These are phyloP conservation scores for Trichonephila clavata DNA, from an alignment of 1,140 invertebrate species.

Conservation along the genomic window DNA sequence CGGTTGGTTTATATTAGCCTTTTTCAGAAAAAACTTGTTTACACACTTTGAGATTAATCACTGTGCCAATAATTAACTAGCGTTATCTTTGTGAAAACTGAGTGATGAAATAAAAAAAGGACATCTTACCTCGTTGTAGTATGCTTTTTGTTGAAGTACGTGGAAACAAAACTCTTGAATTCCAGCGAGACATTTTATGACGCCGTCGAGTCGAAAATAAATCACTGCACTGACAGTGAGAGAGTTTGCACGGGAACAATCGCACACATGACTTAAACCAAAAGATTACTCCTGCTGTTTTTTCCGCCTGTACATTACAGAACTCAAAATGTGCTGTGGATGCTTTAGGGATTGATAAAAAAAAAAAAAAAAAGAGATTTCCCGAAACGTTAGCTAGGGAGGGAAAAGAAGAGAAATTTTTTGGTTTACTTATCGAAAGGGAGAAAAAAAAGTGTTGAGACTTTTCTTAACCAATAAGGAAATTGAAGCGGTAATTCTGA, in stretches of 20 bases:
- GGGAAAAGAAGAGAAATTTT: neutral
- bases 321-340: neutral
- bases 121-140: slow-evolving; percentile 6
- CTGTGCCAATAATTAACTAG: neutral
- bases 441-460: no score
- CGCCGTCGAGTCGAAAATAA: slow-evolving; percentile 50
- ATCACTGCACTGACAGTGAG: slow-evolving; percentile 28
- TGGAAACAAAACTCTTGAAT: slow-evolving; percentile 29
- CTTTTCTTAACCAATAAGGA: no score
- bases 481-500: no score
- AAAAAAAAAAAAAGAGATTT: neutral
- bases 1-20: neutral
- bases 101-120: neutral
- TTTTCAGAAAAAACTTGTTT: neutral
- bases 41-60: neutral
- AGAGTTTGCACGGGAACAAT: slow-evolving; percentile 31
- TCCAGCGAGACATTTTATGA: slow-evolving; percentile 49
- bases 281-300: neutral
- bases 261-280: slow-evolving; percentile 52
- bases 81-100: neutral
- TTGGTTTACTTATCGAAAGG: no score
- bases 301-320: slow-evolving; percentile 35
- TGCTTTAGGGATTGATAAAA: neutral
- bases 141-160: slow-evolving; percentile 15
- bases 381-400: neutral